Evolutionary conservation across 30 jellyfish, hydroid and myxozoan species (phyloP).

Genomic region (Clytia hemisphaerica): DNA sequence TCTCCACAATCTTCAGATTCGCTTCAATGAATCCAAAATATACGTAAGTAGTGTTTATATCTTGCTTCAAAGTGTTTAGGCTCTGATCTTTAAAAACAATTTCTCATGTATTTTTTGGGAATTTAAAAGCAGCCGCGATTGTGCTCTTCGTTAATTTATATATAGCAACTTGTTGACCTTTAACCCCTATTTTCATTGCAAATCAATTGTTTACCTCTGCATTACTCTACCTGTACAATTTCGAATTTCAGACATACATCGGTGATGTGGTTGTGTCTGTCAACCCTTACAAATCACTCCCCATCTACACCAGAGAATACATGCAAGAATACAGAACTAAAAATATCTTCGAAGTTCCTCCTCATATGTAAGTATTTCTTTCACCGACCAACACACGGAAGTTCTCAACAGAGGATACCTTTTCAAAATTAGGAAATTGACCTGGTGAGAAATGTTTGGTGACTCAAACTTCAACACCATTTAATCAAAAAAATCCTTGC

Average conservation of each 20-base stretch:
- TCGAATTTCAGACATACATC: slow-evolving; percentile 78
- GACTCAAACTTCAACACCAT: too few species aligned
- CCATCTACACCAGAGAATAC: slow-evolving; percentile 60
- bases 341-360: slow-evolving; percentile 94
- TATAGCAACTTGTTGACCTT: too few species aligned
- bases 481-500: too few species aligned
- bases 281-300: slow-evolving; percentile 74
- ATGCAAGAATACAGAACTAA: slow-evolving; percentile 83
- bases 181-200: too few species aligned
- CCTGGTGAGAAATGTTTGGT: neutral
- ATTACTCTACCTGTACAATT: too few species aligned
- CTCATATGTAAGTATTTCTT: slow-evolving; percentile 71
- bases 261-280: slow-evolving; percentile 98
- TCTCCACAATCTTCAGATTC: slow-evolving; percentile 49
- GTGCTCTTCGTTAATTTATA: too few species aligned
- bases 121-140: too few species aligned
- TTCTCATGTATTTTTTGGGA: too few species aligned
- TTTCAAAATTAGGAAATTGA: neutral
- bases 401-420: neutral
- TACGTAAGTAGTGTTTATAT: slow-evolving; percentile 46
- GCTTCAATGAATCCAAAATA: slow-evolving; percentile 55
- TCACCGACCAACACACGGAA: neutral
- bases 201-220: too few species aligned
- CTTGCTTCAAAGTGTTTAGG: neutral
- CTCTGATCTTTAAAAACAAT: neutral